Evolutionary conservation across 2,888 invertebrate species (phyloP).

Genomic region (Hirtodrosophila confusa): DNA sequence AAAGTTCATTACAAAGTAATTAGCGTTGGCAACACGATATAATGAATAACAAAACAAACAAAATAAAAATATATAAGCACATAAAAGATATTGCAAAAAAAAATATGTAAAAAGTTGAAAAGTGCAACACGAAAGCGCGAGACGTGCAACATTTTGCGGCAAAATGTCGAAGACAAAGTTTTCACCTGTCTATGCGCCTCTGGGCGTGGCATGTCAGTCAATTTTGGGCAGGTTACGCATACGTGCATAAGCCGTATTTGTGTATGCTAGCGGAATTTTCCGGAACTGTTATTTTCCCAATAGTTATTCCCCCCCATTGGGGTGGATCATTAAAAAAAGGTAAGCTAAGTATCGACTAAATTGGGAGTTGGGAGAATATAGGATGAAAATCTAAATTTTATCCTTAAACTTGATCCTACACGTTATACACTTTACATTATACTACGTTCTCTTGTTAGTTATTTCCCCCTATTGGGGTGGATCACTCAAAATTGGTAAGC

Average conservation of each 20-base stretch:
- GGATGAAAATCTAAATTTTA: no score
- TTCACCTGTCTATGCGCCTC: slow-evolving; percentile 29
- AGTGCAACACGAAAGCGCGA: slow-evolving; percentile 28
- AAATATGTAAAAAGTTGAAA: slow-evolving; percentile 40
- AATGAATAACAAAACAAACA: slow-evolving; percentile 31
- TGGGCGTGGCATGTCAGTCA: slow-evolving; percentile 42
- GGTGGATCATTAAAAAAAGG: no score
- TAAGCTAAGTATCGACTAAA: no score
- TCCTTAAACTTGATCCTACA: no score
- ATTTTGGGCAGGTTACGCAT: slow-evolving; percentile 1
- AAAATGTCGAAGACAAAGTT: slow-evolving; percentile 71
- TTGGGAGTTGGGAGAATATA: no score
- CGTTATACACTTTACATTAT: no score
- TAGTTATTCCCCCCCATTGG: no score
- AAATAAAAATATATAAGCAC: slow-evolving; percentile 22
- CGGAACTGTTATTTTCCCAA: background rate
- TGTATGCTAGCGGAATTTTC: no score
- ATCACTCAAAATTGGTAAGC: no score
- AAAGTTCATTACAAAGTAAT: slow-evolving; percentile 82
- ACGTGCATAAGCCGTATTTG: background rate
- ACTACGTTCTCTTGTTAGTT: no score
- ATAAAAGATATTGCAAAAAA: slow-evolving; percentile 24
- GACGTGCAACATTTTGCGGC: slow-evolving; percentile 74
- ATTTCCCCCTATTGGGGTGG: no score
- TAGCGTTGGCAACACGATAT: slow-evolving; percentile 63